These are phyloP conservation scores for Danio albolineatus DNA, from an alignment of 2,797 vertebrate species.

Conservation along the genomic window DNA sequence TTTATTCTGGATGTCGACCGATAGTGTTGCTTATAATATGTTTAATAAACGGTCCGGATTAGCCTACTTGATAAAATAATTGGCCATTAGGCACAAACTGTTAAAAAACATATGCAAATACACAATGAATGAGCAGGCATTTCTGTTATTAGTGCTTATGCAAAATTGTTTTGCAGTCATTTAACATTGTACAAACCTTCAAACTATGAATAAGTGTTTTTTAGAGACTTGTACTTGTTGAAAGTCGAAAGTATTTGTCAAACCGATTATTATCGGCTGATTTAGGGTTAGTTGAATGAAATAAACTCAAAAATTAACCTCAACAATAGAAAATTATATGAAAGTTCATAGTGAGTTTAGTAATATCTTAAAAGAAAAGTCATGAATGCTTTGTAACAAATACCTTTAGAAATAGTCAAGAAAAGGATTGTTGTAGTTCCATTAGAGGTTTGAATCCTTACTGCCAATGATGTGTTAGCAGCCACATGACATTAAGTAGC, in stretches of 20 bases:
- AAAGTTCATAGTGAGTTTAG: not conserved
- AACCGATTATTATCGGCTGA: not conserved
- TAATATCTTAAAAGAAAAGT: not conserved
- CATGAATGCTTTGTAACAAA: not conserved
- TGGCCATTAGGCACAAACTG: not conserved
- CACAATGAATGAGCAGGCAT: not conserved
- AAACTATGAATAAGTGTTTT: not conserved
- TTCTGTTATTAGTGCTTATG: not conserved
- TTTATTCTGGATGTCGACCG: not conserved
- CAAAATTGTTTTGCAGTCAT: not conserved
- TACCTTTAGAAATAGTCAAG: not conserved
- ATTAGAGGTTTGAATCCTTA: not conserved
- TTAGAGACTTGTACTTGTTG: not conserved
- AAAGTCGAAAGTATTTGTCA: not conserved
- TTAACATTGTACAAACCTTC: no score
- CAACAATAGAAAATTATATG: not conserved
- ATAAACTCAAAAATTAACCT: not conserved
- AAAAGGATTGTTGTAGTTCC: not conserved
- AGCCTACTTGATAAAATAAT: not conserved
- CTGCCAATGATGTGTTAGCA: not conserved
- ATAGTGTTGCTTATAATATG: no score
- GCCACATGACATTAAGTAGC: constrained; percentile 6
- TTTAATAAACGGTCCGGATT: no score
- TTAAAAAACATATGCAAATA: not conserved
- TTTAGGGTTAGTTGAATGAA: not conserved